These are phyloP conservation scores for Rhyacophila evoluta DNA, from an alignment of 2,888 invertebrate genomes.

Conservation along the genomic window DNA sequence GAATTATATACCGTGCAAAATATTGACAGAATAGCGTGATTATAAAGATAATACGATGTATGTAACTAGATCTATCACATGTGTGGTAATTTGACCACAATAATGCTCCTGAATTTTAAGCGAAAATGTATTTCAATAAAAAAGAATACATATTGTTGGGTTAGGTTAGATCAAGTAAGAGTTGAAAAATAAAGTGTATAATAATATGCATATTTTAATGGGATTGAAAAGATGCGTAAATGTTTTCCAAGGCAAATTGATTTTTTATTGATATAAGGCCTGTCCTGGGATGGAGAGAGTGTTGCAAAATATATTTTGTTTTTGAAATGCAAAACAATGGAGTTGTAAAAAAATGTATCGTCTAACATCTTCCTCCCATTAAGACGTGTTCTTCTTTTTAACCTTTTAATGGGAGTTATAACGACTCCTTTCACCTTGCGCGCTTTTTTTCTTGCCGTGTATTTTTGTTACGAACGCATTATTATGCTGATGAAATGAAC, in stretches of 20 bases:
- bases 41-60: no score
- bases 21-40: no score
- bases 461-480: neutral
- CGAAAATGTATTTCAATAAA: no score
- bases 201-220: no score
- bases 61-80: no score
- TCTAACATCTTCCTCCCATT: slow-evolving; percentile 23
- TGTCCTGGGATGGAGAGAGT: slow-evolving; percentile 1
- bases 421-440: slow-evolving; percentile 36
- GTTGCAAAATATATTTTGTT: slow-evolving; percentile 3
- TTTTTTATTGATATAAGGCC: neutral
- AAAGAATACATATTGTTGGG: no score
- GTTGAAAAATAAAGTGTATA: no score
- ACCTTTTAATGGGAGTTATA: slow-evolving; percentile 29
- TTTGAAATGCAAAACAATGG: neutral
- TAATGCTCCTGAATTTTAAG: no score
- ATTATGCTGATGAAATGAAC: neutral
- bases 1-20: no score
- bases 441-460: slow-evolving; percentile 11
- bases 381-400: slow-evolving; percentile 11
- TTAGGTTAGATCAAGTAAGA: no score
- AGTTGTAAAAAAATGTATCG: slow-evolving; percentile 32
- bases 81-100: no score
- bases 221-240: neutral
- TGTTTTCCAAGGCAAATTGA: neutral